Base-by-base conservation (phyloP, 2,113 vertebrate species). In the Odontophorus gujanensis region DNA sequence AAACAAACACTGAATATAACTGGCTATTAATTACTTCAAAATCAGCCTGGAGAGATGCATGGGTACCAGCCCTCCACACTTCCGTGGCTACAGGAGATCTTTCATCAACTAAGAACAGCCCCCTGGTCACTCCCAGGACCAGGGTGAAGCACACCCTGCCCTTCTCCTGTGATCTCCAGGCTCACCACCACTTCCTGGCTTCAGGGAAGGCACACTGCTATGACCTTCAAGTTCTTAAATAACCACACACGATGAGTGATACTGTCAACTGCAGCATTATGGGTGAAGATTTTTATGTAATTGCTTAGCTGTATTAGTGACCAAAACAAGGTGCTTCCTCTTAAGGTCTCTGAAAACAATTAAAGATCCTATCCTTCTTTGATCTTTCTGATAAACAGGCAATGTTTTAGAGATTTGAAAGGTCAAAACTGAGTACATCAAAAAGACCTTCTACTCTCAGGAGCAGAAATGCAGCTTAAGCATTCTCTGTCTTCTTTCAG, bases 341-440 rank as follows among this genome's bases (percentile, higher is more conserved):
- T 61, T 75, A 62, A 82, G 11, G 43, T 2, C 71, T 76, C 48
- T 90, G 45, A 94, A 91, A 24, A 71, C 80, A 76, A 87, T 50
- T 43, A 91, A 30, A 57, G 69, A 63, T 77, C 58, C 10, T 16
- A 4, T 36, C 21, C 65, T 57, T 81, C 28, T 94, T 66, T 58
- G 77, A 76, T 58, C 38, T 26, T 91, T 91, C 19, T 68, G 47
- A 92, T 86, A 89, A 92, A 85, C n/a, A 58, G 28, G 68, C 12
- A 55, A 42, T 19, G 30, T 63, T 96, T 86, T 87, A 32, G 92
- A 87, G 53, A 88, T 91, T 63, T 85, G 15, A 91, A 95, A 91
- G 62, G 74, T n/a, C 80, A 92, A 25, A 28, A 74, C 0, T 62
- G 47, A 87, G 58, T 18, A 90, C 4, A 4, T 80, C 55, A 90